Evolutionary conservation across 2,888 invertebrate genomes (phyloP), one percentile per base, ranked within the genome.

Genomic region (Pyrgus malvae): DNA sequence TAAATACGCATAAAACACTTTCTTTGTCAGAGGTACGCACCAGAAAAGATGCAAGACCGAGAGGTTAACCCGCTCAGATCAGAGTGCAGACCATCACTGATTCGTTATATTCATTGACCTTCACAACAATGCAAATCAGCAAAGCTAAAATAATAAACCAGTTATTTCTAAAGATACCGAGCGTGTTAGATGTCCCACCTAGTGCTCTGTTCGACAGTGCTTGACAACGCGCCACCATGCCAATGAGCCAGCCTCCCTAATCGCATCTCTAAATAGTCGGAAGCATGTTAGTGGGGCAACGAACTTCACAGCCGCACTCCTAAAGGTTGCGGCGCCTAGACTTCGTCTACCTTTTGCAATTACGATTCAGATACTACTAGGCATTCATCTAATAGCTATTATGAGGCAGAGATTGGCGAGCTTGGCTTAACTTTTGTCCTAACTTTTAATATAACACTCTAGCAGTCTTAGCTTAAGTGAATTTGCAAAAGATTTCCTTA

Each of bases 291-390:
- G 12, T 54, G 12, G 54, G 8, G 25, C 54, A 8, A 41, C 41
- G 46, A 54, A 46, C 54, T 46, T 41, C 33, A 11, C 19, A 40
- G 54, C 33, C 33, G 17, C 38, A 37, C 27, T 16, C 25, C 9
- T 46, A 54, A 54, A 54, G 53, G 53, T 54, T 46, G 46, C 31
- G 46, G 37, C 54, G 54, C 31, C 45, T 27, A 54, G 6, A 41
- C 16, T n/a, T 41, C 2, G 12, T 38, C 16, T 33, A 40, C 40
- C 33, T 44, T 48, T 54, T 48, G 31, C 40, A 19, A 41, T 46
- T 9, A 12, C 9, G 16, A n/a, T 29, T 45, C 53, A 17, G 40
- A n/a, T 19, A 31, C 23, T 33, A 7, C 31, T 54, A 40, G 38
- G 23, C 53, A 45, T 25, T 44, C 16, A 11, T 31, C 29, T 11